A percentile compares a stretch with the other conserved stretches of the same genome.
These are phyloP conservation scores for Pteromalus puparum DNA, from an alignment of 1,140 invertebrate genomes.

Conservation along the genomic window DNA sequence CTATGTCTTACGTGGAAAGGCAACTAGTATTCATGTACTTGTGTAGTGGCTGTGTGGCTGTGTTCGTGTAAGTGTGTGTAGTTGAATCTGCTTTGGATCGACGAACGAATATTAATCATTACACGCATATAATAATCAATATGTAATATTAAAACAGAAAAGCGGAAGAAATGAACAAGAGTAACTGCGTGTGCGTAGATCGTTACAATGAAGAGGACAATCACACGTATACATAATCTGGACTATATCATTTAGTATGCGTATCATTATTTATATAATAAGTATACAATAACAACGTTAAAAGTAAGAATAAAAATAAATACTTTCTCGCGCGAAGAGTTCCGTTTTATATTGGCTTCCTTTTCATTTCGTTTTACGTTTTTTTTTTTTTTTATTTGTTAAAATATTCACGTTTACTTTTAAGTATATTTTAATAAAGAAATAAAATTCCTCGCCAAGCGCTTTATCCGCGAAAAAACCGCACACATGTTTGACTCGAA, in stretches of 20 bases:
- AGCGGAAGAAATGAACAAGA: constrained; percentile 34
- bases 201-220: constrained; percentile 4
- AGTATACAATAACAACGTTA: constrained; percentile 29
- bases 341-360: constrained; percentile 42
- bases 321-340: constrained; percentile 50
- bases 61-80: neutral
- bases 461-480: constrained; percentile 44
- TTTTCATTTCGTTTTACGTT: constrained; percentile 43
- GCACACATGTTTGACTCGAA: constrained; percentile 61
- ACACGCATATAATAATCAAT: neutral
- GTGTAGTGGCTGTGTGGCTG: constrained; percentile 15
- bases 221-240: constrained; percentile 15
- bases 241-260: constrained; percentile 24
- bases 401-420: constrained; percentile 1
- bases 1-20: constrained; percentile 11
- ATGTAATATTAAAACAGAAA: constrained; percentile 11
- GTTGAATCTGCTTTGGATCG: constrained; percentile 29
- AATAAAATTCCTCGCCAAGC: constrained; percentile 52
- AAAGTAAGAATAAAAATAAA: constrained; percentile 56
- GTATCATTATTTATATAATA: constrained; percentile 27
- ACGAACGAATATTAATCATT: constrained; percentile 28
- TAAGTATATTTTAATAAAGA: constrained; percentile 50
- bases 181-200: constrained; percentile 24
- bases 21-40: constrained; percentile 9
- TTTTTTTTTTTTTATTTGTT: constrained; percentile 6